Percentiles rank a stretch among this genome's conserved stretches.
Conservation (phyloP, 2,113 vertebrate genomes). For the Oxygymnocypris stewartii region DNA sequence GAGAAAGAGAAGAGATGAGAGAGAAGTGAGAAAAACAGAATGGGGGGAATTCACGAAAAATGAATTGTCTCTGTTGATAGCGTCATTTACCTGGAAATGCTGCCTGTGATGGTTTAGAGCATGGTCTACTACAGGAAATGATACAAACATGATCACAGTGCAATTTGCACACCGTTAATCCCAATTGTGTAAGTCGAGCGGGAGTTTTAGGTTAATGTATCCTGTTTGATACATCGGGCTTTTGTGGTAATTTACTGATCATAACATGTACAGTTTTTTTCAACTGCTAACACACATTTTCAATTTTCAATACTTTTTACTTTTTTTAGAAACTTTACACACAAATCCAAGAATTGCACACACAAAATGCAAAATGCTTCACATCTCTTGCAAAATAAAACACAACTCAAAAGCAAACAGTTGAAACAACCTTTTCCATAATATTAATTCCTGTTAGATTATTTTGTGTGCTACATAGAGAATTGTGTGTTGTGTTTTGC, state of each 20-base stretch:
- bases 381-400: no score
- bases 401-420: no score
- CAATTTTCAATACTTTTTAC: no score
- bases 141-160: neutral
- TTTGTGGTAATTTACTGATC: neutral
- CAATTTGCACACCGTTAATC: neutral
- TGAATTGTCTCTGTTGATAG: neutral
- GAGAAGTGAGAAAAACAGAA: constrained; percentile 62
- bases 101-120: neutral
- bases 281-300: no score
- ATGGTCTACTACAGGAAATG: neutral
- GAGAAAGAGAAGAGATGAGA: constrained; percentile 49
- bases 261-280: neutral
- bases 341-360: no score
- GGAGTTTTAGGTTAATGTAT: neutral
- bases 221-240: neutral
- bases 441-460: no score
- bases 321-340: no score
- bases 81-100: neutral
- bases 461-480: no score
- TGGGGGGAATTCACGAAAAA: neutral
- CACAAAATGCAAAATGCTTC: no score
- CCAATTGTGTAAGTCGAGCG: neutral
- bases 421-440: no score
- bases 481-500: no score